Base-by-base conservation (phyloP, 2,888 invertebrate species). In the Cerceris ruficornis region DNA sequence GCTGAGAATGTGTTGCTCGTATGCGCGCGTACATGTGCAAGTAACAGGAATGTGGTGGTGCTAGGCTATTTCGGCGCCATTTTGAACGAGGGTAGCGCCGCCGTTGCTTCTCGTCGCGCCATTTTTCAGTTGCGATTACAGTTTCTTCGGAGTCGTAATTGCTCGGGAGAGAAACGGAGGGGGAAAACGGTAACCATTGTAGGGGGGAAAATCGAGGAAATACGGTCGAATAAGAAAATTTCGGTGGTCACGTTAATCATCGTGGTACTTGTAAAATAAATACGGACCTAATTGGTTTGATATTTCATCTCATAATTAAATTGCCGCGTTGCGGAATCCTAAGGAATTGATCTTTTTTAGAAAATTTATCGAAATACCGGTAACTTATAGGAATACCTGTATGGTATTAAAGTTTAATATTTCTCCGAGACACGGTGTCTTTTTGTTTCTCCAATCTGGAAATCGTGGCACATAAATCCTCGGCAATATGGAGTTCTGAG, bases 21-120 rank as follows among this genome's bases (percentile, higher is more conserved):
- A 15, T 55, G 54, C 41, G 39, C 54, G 70, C 54, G 74, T 59
- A 17, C 43, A 57, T 75, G 79, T 59, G 28, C 28, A 28, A 28
- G 28, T 28, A 28, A 28, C 28, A 52, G 54, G 60, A 28, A 42
- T 55, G 57, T 54, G 57, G 14, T 68, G 55, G 66, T 62, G 54
- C 13, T 69, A 49, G 52, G 59, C n/a, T n/a, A 14, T 39, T 15
- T 50, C 67, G 70, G 67, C 77, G 84, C 85, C 83, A 85, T 85
- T 77, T 84, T 85, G 75, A 83, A 65, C 64, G 66, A 65, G 62
- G 17, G 58, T 15, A 77, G 85, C 85, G 80, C 80, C 76, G 58
- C 77, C 69, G 43, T 28, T 62, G 49, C 49, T 62, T 52, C 17
- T 42, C 67, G 55, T 59, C 72, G 77, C 84, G 84, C 80, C 82